Conservation (phyloP, 2,113 vertebrate genomes). For the Cyprinodon tularosa region DNA sequence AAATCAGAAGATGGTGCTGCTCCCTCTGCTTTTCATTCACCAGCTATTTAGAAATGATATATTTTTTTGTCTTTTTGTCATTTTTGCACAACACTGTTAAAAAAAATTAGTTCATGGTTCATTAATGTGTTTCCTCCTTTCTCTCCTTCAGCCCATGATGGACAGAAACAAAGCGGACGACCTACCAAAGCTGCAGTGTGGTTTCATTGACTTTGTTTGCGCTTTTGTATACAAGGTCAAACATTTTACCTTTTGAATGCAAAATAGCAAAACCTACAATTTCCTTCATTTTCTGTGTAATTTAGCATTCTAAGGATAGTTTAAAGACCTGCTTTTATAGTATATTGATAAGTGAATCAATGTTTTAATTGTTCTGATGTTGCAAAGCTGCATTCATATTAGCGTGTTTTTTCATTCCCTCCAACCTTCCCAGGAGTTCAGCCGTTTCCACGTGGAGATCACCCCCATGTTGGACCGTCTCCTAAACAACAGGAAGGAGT, state of each 20-base stretch:
- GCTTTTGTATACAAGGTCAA: slow-evolving; percentile 84
- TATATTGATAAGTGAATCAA: too few relatives aligned
- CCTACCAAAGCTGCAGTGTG: slow-evolving; percentile 82
- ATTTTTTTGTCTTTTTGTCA: not conserved
- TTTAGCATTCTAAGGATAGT: not conserved
- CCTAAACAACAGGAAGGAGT: slow-evolving; percentile 85
- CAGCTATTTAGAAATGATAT: too few relatives aligned
- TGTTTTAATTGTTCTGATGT: too few relatives aligned
- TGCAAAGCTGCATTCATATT: too few relatives aligned
- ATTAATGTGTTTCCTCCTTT: not conserved
- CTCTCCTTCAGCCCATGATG: slow-evolving; percentile 80
- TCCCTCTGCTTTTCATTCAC: too few relatives aligned
- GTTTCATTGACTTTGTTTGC: slow-evolving; percentile 85
- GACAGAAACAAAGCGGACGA: slow-evolving; percentile 81
- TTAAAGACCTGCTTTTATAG: too few relatives aligned
- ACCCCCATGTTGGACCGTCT: slow-evolving; percentile 83
- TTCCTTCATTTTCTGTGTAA: not conserved
- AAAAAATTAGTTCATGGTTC: not conserved
- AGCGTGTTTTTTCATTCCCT: not conserved
- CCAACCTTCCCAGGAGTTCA: slow-evolving; percentile 78
- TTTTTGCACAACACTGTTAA: not conserved
- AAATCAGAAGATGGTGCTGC: too few relatives aligned
- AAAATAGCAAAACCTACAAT: not conserved
- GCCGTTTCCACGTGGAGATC: slow-evolving; percentile 83
- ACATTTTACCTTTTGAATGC: not conserved